Evolutionary conservation across 2,888 invertebrate genomes (phyloP), one percentile per base, ranked within the genome.

Genomic region (Polyommatus icarus): DNA sequence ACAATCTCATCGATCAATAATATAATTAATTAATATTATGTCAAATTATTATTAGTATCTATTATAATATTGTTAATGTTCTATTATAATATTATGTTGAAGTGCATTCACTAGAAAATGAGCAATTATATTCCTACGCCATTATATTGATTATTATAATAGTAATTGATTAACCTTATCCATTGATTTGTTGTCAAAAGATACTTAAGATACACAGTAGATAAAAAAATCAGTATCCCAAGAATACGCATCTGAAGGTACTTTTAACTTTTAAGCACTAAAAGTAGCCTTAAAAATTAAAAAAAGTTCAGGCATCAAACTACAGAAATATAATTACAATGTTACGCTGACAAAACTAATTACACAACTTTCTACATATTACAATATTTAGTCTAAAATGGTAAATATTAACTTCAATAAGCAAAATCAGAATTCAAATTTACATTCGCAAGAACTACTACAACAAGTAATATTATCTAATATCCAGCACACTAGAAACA

Each of bases 401-500:
- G 18, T 5, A 54, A 50, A 18, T 6, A 54, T 59, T 59, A n/a
- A 59, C 8, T 59, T n/a, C 6, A 59, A 20, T 24, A 61, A 24
- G 24, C 10, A 61, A 61, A 61, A 61, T 61, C 61, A 8, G 61
- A 29, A 32, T 67, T 67, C 29, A 67, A 67, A 29, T 29, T 12
- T 32, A 29, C 15, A 32, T 67, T 67, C 29, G 29, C 29, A 29
- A 67, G 29, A 4, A 67, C 20, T 29, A 29, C 18, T 32, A 12
- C 15, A 67, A 29, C 10, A 29, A 29, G 15, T 67, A 12, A 67
- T 67, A 61, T 24, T 24, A 61, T 24, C 67, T 67, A 67, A 67
- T 67, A n/a, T 67, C 29, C 29, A 67, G 67, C 29, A 67, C 15
- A 32, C 67, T 67, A 67, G 1, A 67, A 67, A 67, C 67, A 67